Evolutionary conservation across 37 sponge, comb jelly and placozoan genomes (phyloP), one percentile per base, ranked within the genome.

Genomic region (Agelas oroides): DNA sequence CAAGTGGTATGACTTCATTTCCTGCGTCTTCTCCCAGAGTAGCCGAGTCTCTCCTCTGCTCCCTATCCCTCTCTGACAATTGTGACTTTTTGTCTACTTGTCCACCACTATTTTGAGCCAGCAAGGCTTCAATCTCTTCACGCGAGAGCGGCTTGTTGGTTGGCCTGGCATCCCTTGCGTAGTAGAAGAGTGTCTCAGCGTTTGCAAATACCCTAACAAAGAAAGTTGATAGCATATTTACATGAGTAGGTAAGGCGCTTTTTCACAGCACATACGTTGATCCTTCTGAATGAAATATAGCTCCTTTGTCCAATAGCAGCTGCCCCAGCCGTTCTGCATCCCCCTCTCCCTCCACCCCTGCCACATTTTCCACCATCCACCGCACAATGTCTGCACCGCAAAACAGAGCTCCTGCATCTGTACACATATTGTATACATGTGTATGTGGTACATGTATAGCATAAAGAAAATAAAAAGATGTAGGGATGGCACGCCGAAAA

Each of bases 251-350:
- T n/a, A n/a, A n/a, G n/a, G n/a, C n/a, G n/a, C n/a, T n/a, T n/a
- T n/a, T 46, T 46, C 8, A 46, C 46, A 46, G 3, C 46, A 46
- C 73, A 55, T 53, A 94, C 95, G 60, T 88, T 20, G 95, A 91
- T 28, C 92, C 95, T 77, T 94, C 95, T 25, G 95, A 81, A 53
- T 94, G 95, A 15, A 85, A 84, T 30, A 94, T 68, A 12, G 76
- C 89, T 64, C 89, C 92, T 34, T 60, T 84, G 67, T 87, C 89
- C 56, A 94, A 37, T 20, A 94, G 79, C 56, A 87, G 36, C 70
- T 94, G 92, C 33, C 95, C 91, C 1, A 94, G 66, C 2, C 5
- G 69, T 30, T 80, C 86, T 20, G 95, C 95, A 55, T 87, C 92
- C 33, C 76, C 82, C 24, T 77, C 82, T 32, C 28, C 62, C 39